Percentiles rank a stretch among this genome's conserved stretches.
These are phyloP conservation scores for Acheta domesticus DNA, from an alignment of 2,888 invertebrate genomes.

Conservation along the genomic window DNA sequence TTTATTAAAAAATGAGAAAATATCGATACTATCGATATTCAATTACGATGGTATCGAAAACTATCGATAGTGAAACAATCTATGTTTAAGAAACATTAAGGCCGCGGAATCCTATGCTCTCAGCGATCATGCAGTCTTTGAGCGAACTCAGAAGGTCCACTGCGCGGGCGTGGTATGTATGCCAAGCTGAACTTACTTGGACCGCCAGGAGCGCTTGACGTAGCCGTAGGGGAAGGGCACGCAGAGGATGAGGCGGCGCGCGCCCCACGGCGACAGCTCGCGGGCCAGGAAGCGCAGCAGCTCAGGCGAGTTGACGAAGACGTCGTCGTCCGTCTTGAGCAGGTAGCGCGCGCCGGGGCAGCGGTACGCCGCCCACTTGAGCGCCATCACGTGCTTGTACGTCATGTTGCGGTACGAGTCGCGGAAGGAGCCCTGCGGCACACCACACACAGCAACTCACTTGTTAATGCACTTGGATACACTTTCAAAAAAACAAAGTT, in stretches of 20 bases:
- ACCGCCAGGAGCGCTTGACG: conserved; percentile 61
- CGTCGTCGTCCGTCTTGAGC: conserved; percentile 52
- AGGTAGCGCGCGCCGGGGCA: conserved; percentile 63
- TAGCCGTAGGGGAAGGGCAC: conserved; percentile 51
- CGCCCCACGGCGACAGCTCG: conserved; percentile 59
- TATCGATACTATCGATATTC: too few species aligned
- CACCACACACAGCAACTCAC: too few species aligned
- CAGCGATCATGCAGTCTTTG: too few species aligned
- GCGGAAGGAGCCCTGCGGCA: conserved; percentile 61
- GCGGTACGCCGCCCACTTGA: conserved; percentile 71
- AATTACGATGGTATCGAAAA: too few species aligned
- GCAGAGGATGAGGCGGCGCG: conserved; percentile 59
- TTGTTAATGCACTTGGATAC: too few species aligned
- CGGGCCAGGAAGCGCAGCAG: conserved; percentile 51
- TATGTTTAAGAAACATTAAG: too few species aligned
- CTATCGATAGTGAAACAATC: too few species aligned
- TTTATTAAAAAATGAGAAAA: too few species aligned
- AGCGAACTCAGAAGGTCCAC: too few species aligned
- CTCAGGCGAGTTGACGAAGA: conserved; percentile 49
- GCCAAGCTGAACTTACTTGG: conserved; percentile 56
- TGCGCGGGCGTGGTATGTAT: too few species aligned
- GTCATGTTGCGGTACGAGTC: conserved; percentile 80
- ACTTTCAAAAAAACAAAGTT: too few species aligned
- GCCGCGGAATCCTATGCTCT: too few species aligned
- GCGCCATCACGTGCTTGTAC: conserved; percentile 77